Base-by-base conservation (phyloP, 2,888 invertebrate species). In the Neria commutata region DNA sequence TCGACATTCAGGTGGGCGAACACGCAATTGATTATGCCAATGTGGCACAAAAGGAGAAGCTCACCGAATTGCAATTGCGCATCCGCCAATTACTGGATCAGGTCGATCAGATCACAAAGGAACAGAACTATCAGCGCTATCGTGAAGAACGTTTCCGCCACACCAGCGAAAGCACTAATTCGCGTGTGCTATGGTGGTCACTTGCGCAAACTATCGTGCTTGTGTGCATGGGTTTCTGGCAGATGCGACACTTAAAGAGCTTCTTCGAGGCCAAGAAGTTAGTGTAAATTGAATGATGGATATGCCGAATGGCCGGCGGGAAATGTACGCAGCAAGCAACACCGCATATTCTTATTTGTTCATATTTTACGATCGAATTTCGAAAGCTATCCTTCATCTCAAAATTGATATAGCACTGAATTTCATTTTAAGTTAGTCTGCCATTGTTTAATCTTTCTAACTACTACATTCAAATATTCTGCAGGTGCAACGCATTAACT, bases 201-300 rank as follows among this genome's bases (percentile, higher is more conserved):
- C 84, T 97, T 14, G 88, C 91, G 0, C 99, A 99, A 83, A 94
- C 95, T 0, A 85, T 89, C 54, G 92, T 99, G 42, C 86, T 99
- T 11, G 84, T 98, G 0, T 83, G 87, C 29, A 98, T 98, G 87
- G 99, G 99, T 16, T 91, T 95, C 68, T 99, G 98, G 98, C 99
- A 99, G 83, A 98, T 99, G 97, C 89, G 90, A 75, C 99, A 99
- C 86, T 86, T 99, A 68, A 98, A 98, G 86, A 94, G 94, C 75
- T 99, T 99, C 87, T 99, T 99, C 78, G 98, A 99, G 84, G 98
- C 98, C 25, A 99, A 99, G 84, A 99, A 99, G 87, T 86, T 99
- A 78, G 97, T 97, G 49, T 93, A 88, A 86, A 78, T 34, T n/a
- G 37, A n/a, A 3, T 5, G n/a, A 5, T n/a, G n/a, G n/a, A n/a